Evolutionary conservation across 2,888 invertebrate genomes (phyloP).

Genomic region (Xestia rhomboidea): DNA sequence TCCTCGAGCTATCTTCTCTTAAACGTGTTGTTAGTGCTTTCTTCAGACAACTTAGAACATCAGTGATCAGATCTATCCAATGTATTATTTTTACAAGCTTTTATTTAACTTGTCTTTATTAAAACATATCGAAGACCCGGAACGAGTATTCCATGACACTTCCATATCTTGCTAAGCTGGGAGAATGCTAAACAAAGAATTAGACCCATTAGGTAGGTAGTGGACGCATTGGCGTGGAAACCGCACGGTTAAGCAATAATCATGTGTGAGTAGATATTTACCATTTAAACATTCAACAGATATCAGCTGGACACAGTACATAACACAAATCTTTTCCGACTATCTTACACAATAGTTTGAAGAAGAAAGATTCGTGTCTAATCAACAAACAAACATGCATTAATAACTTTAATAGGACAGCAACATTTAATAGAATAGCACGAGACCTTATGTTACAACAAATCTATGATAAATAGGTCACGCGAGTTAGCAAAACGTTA

Average conservation of each 20-base stretch:
- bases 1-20: not conserved
- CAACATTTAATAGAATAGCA: constrained; percentile 9
- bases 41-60: not conserved
- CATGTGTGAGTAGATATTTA: constrained; percentile 21
- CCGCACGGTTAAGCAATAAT: not conserved
- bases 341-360: not conserved
- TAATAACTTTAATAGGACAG: not conserved
- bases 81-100: not conserved
- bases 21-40: constrained; percentile 11
- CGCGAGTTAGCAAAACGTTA: constrained; percentile 15
- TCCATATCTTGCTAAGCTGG: not conserved
- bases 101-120: not conserved
- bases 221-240: not conserved
- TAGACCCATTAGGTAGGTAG: not conserved
- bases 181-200: not conserved
- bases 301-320: constrained; percentile 5
- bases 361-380: not conserved
- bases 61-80: not conserved
- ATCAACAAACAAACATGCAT: constrained; percentile 21
- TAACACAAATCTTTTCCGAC: not conserved
- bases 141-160: not conserved
- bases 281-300: constrained; percentile 5
- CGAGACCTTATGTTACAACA: constrained; percentile 8
- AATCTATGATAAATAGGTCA: constrained; percentile 16
- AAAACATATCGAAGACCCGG: not conserved